Base-by-base conservation (phyloP, 2,113 vertebrate species). In the Salvelinus alpinus region DNA sequence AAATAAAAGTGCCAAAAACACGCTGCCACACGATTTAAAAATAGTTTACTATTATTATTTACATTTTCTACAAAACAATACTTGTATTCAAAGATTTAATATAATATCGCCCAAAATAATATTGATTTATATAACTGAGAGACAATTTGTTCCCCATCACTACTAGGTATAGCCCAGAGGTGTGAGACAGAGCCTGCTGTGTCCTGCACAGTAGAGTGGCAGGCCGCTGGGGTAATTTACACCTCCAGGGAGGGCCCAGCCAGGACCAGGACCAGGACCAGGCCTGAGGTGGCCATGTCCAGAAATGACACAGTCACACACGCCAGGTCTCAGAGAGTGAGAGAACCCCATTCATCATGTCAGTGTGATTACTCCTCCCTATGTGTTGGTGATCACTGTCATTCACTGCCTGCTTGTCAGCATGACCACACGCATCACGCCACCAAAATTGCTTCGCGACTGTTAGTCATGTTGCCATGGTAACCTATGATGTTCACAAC, bases 401-500 rank as follows among this genome's bases (percentile, higher is more conserved):
- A 75, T 67, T 5, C 71, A 78, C 84, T 86, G 83, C 86, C 81
- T 76, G 48, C 64, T 44, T 64, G 64, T 85, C 83, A 79, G 65
- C 77, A 77, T 14, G 80, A 71, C 44, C 69, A 47, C 44, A 51
- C 14, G 3, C 48, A 22, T 3, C n/a, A 5, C 7, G 31, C 38
- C 51, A 82, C 72, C 78, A 74, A 82, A 86, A 81, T 70, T 64
- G 18, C 79, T 65, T 80, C 81, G 81, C 25, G 11, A 70, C 74
- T 71, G 60, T 70, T 60, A 65, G 68, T 69, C 78, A 82, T 54
- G 88, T 90, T 88, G 81, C 87, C 85, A 44, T 87, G 88, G 90
- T 76, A 90, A 90, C 89, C 78, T 67, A 74, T 82, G 77, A 71
- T 77, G 77, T 60, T 31, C 44, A 71, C 72, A 78, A 48, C 68